phyloP scores from a whole-genome alignment of 2,888 invertebrate genomes.

The Trileptium ribeirensis region DNA sequence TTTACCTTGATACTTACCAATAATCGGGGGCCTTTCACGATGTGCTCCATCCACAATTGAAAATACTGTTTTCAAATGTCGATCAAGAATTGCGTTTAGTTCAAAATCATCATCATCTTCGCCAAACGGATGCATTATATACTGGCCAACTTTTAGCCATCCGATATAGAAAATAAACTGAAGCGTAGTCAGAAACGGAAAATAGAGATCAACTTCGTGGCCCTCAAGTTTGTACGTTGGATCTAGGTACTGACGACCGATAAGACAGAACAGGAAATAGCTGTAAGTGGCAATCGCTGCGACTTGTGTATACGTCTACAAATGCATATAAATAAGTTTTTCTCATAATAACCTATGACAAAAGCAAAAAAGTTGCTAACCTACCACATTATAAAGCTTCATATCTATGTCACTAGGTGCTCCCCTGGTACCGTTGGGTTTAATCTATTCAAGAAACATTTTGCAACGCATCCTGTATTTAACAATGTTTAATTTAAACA shows the following conservation, averaged over 20 bases:
- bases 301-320: slow-evolving; percentile 41
- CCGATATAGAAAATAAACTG: slow-evolving; percentile 55
- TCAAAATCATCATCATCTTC: slow-evolving; percentile 19
- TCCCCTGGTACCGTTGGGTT: too few relatives aligned
- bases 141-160: slow-evolving; percentile 51
- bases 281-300: slow-evolving; percentile 48
- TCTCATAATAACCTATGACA: too few relatives aligned
- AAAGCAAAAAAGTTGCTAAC: too few relatives aligned
- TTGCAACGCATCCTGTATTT: too few relatives aligned
- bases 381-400: too few relatives aligned
- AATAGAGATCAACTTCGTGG: slow-evolving; percentile 45
- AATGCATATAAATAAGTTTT: too few relatives aligned
- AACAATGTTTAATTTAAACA: too few relatives aligned
- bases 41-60: neutral
- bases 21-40: neutral
- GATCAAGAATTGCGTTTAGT: slow-evolving; percentile 4
- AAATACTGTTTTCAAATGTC: slow-evolving; percentile 12
- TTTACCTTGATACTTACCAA: neutral
- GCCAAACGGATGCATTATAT: slow-evolving; percentile 13
- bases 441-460: too few relatives aligned
- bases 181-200: slow-evolving; percentile 52
- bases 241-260: slow-evolving; percentile 48
- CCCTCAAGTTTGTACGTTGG: slow-evolving; percentile 29
- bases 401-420: too few relatives aligned
- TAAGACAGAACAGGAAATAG: slow-evolving; percentile 48